Conservation (phyloP, 2,797 vertebrate species). For the Galaxias olidus region DNA sequence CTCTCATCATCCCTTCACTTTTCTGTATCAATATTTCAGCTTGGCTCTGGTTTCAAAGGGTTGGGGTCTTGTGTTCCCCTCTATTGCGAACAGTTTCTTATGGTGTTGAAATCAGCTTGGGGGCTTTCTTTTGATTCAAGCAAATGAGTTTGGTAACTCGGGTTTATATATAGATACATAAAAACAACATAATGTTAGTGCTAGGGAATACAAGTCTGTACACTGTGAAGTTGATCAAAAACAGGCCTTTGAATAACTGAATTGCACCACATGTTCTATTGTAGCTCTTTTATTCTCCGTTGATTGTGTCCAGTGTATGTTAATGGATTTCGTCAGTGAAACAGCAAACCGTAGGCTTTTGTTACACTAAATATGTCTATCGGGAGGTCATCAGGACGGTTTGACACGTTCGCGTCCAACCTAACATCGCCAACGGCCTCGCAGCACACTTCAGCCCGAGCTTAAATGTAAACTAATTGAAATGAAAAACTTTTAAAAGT, state of each 20-base stretch:
- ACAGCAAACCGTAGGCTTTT: neutral
- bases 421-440: neutral
- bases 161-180: no score
- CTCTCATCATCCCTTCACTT: constrained; percentile 39
- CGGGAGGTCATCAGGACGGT: neutral
- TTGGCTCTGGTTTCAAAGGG: constrained; percentile 33
- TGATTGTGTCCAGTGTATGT: constrained; percentile 18
- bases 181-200: no score
- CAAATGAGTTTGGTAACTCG: no score
- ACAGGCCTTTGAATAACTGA: no score
- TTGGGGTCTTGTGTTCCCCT: neutral
- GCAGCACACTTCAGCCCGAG: neutral
- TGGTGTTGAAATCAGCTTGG: neutral
- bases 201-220: no score
- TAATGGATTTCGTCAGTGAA: constrained; percentile 11
- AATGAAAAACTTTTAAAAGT: neutral
- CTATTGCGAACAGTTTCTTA: constrained; percentile 13
- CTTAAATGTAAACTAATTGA: neutral
- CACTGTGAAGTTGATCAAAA: no score
- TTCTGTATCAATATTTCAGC: constrained; percentile 44
- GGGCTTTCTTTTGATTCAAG: no score
- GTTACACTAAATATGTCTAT: neutral
- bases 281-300: constrained; percentile 4
- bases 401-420: constrained; percentile 2
- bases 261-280: neutral